Evolutionary conservation across 1,140 invertebrate genomes (phyloP).

Genomic region (Apis cerana): DNA sequence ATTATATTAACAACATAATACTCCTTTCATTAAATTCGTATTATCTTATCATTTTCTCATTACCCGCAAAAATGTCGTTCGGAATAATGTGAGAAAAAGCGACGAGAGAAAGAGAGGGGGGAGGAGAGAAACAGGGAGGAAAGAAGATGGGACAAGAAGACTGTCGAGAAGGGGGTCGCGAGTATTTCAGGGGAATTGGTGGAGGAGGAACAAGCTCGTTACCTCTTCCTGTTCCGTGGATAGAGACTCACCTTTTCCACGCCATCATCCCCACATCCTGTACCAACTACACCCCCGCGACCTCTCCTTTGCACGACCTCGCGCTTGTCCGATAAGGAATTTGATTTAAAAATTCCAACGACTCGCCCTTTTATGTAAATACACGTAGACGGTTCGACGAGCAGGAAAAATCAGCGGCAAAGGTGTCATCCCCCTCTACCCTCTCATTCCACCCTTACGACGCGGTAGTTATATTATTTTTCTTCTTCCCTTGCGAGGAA

Average conservation of each 20-base stretch:
- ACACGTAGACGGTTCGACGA: slow-evolving; percentile 71
- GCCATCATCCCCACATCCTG: slow-evolving; percentile 37
- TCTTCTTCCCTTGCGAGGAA: slow-evolving; percentile 34
- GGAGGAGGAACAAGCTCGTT: slow-evolving; percentile 71
- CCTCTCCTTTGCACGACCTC: slow-evolving; percentile 49
- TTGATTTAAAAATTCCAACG: slow-evolving; percentile 78
- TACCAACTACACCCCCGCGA: slow-evolving; percentile 26
- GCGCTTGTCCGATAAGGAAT: slow-evolving; percentile 75
- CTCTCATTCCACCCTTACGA: slow-evolving; percentile 7
- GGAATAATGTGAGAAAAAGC: slow-evolving; percentile 28
- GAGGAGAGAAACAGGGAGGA: not conserved
- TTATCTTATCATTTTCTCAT: slow-evolving; percentile 68
- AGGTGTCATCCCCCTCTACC: slow-evolving; percentile 32
- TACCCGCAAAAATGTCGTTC: slow-evolving; percentile 55
- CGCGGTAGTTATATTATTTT: slow-evolving; percentile 16
- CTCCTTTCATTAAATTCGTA: slow-evolving; percentile 6
- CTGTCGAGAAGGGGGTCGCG: slow-evolving; percentile 38
- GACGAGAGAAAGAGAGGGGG: not conserved
- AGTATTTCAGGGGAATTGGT: slow-evolving; percentile 48
- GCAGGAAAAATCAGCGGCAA: slow-evolving; percentile 73
- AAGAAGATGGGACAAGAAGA: not conserved
- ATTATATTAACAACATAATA: not conserved
- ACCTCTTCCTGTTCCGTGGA: slow-evolving; percentile 67
- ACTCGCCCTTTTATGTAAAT: slow-evolving; percentile 78
- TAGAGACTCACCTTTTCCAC: slow-evolving; percentile 73